Percentiles rank a stretch among this genome's conserved stretches.
Conservation (phyloP, 2,888 invertebrate species). For the Phorcus lineatus region DNA sequence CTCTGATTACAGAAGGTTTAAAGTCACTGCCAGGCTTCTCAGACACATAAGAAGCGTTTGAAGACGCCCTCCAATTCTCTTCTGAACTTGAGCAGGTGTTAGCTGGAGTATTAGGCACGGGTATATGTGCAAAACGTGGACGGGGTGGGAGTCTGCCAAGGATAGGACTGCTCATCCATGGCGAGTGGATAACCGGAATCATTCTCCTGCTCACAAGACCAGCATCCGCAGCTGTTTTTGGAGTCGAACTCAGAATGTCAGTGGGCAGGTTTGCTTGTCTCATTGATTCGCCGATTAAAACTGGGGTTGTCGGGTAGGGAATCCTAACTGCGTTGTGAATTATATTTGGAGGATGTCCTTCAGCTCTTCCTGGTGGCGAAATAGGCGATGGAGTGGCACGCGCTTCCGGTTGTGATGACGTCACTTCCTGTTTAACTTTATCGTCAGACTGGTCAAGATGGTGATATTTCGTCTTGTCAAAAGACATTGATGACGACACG, state of each 20-base stretch:
- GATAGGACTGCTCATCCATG: slow-evolving; percentile 14
- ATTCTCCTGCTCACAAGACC: background rate
- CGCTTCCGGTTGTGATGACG: background rate
- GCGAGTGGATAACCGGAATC: background rate
- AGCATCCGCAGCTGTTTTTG: background rate
- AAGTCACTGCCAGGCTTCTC: no score
- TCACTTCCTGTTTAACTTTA: background rate
- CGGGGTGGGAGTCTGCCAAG: background rate
- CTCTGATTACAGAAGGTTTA: no score
- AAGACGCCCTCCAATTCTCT: no score
- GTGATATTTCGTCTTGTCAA: background rate
- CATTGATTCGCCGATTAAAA: background rate
- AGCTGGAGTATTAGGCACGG: background rate
- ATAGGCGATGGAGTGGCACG: background rate
- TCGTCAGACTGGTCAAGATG: background rate
- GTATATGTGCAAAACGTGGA: background rate
- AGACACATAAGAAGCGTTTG: no score
- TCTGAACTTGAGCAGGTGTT: background rate
- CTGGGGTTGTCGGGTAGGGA: background rate
- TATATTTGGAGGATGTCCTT: background rate
- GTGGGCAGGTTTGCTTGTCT: background rate
- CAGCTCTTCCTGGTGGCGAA: background rate
- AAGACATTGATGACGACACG: background rate
- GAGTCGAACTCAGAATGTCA: background rate
- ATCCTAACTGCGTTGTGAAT: background rate